These are phyloP conservation scores for Dynastes grantii DNA, from an alignment of 2,888 invertebrate genomes.

Conservation along the genomic window DNA sequence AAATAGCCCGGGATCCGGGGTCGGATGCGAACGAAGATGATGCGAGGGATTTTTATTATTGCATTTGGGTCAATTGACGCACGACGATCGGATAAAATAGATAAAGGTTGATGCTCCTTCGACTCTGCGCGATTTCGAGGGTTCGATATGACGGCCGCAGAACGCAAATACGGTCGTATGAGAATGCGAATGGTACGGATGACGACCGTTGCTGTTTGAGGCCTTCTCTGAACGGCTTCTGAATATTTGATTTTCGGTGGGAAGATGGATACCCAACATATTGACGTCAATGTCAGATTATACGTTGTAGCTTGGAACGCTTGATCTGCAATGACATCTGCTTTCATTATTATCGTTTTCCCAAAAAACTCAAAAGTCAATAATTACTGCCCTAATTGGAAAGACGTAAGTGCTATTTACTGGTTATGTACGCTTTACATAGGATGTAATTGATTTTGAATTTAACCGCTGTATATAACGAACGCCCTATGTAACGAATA, in stretches of 20 bases:
- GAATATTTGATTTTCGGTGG: constrained; percentile 69
- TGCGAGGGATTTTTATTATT: constrained; percentile 56
- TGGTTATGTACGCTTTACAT: no score
- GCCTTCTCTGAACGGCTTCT: constrained; percentile 61
- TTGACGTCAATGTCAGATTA: no score
- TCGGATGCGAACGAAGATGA: constrained; percentile 48
- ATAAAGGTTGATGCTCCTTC: constrained; percentile 13
- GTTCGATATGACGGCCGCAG: constrained; percentile 3
- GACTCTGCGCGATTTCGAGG: not conserved
- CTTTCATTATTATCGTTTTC: no score
- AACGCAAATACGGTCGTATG: constrained; percentile 27
- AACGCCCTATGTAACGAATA: no score
- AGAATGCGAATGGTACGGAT: constrained; percentile 63
- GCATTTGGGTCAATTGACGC: constrained; percentile 61
- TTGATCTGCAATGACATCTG: no score
- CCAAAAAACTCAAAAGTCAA: no score
- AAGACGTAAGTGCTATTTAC: no score
- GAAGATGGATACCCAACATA: no score
- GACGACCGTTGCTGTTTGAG: not conserved
- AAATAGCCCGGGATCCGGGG: not conserved
- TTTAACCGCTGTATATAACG: no score
- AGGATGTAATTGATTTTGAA: no score
- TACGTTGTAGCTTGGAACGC: no score
- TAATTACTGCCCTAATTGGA: no score
- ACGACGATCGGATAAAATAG: constrained; percentile 59